Base-by-base conservation (phyloP, 1,140 invertebrate species). In the Caenorhabditis tropicalis region DNA sequence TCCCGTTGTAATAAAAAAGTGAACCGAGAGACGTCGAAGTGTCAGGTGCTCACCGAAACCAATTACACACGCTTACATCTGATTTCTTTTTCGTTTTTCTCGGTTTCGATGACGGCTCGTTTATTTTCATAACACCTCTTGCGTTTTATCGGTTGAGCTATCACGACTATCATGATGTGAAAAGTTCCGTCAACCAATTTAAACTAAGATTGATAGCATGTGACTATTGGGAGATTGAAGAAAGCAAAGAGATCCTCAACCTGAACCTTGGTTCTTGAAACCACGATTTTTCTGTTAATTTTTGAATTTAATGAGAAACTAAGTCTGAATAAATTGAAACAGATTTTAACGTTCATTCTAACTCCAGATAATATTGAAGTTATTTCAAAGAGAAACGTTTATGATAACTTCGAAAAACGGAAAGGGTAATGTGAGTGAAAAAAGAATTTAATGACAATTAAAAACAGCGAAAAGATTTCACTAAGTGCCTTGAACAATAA, bases 81-180 rank as follows among this genome's bases (percentile, higher is more conserved):
- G 65, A 74, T 74, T 74, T 74, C 65, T 74, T 74, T 36, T 36
- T 65, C 33, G 31, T 43, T 74, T 31, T 43, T 15, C 65, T 43
- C 65, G 65, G 36, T 74, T 74, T 74, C 65, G 43, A 1, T 74
- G 65, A 10, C 36, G 65, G 65, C 65, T 74, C 65, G 65, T 74
- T 74, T 74, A 74, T 74, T 74, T 74, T 46, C 65, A 74, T 24
- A 74, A 74, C 65, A 74, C 65, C 65, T 74, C 65, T 74, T 46
- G 36, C 65, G 36, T 74, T 74, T 74, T 74, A 74, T 74, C 65
- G 65, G 65, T 43, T 33, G 31, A 36, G 58, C 58, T 65, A 65
- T 65, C 58, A 65, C 19, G 12, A 9, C 36, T 46, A 10, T 74
- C n/a, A 24, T 74, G 36, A 43, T 43, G 65, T 74, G 65, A 39